Conservation (phyloP, 2,113 vertebrate species). For the Thryonomys swinderianus region DNA sequence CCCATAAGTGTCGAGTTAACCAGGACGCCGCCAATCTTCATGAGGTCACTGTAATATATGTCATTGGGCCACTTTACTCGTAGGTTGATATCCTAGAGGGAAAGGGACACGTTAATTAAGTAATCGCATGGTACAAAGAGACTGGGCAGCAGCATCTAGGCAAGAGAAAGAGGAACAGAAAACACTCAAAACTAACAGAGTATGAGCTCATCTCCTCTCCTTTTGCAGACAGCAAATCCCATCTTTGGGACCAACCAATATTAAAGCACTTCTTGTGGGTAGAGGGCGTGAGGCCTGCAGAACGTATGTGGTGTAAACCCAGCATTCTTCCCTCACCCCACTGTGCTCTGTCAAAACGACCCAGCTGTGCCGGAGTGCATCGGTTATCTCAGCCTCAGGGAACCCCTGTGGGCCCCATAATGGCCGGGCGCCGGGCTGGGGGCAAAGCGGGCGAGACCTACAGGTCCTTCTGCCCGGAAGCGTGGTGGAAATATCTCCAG, state of each 20-base stretch:
- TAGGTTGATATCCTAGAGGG: conserved; percentile 92
- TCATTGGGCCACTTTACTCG: conserved; percentile 99
- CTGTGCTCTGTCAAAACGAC: background rate
- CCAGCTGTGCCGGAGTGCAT: background rate
- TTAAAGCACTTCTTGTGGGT: background rate
- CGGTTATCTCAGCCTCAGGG: background rate
- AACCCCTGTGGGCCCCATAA: fast-evolving
- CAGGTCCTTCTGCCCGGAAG: background rate
- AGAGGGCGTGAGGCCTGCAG: background rate
- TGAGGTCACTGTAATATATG: conserved; percentile 94
- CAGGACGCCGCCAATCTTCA: conserved; percentile 97
- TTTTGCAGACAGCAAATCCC: background rate
- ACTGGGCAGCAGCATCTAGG: fast-evolving
- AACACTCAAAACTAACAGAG: fast-evolving
- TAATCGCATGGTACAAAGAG: background rate
- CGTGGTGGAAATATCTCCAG: too few species aligned
- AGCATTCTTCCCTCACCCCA: background rate
- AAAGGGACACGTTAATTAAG: conserved; percentile 16
- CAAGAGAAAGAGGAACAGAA: background rate
- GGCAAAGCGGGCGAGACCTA: fast-evolving
- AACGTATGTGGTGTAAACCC: fast-evolving
- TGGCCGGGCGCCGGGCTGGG: fast-evolving
- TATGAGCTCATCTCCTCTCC: background rate
- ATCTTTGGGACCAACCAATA: background rate
- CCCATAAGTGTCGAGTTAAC: conserved; percentile 94